These are phyloP conservation scores for Acanthopleura granulata DNA, from an alignment of 2,888 invertebrate species.

Conservation along the genomic window DNA sequence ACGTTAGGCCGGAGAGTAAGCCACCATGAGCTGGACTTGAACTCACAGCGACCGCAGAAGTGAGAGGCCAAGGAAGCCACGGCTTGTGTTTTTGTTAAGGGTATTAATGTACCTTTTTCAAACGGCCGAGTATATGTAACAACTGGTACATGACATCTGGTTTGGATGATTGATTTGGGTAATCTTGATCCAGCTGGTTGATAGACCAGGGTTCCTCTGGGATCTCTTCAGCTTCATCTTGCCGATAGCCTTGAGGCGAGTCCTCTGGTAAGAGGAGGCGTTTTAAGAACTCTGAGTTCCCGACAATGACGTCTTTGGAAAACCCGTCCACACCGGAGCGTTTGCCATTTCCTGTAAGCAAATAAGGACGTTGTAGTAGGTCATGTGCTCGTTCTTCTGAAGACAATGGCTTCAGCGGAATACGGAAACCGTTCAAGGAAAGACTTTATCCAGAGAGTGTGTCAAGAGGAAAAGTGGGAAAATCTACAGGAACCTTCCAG, in stretches of 20 bases:
- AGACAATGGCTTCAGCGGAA: not conserved
- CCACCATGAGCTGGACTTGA: too few species aligned
- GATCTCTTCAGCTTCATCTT: not conserved
- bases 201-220: too few species aligned
- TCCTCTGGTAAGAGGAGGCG: not conserved
- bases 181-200: too few species aligned
- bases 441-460: too few species aligned
- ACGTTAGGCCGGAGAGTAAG: too few species aligned
- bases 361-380: not conserved
- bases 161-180: not conserved
- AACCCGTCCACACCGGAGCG: not conserved
- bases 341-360: constrained; percentile 10
- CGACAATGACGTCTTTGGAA: not conserved
- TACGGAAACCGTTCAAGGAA: too few species aligned
- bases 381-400: not conserved
- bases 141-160: constrained; percentile 4
- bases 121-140: not conserved
- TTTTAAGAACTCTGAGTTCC: not conserved
- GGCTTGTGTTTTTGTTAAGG: too few species aligned
- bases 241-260: not conserved
- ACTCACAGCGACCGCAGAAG: too few species aligned
- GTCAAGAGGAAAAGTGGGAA: too few species aligned
- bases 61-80: too few species aligned
- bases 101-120: not conserved
- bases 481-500: not conserved